Evolutionary conservation across 2,797 vertebrate genomes (phyloP).

Genomic region (Nyctalus aviator): DNA sequence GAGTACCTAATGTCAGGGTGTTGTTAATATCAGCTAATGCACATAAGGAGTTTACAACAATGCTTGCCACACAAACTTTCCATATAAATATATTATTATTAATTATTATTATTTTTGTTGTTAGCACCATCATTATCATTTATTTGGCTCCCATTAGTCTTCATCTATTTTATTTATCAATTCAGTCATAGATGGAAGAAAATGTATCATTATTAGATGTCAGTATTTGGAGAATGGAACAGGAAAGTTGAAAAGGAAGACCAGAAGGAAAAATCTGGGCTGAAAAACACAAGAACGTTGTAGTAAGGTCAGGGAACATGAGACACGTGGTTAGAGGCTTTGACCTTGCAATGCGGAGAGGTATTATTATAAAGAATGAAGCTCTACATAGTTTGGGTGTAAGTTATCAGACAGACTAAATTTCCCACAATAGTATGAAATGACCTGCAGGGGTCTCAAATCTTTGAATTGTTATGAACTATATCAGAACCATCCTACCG

Average conservation of each 20-base stretch:
- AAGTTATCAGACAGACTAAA: background rate
- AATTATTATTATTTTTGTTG: background rate
- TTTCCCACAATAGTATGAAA: background rate
- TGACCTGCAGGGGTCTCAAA: fast-evolving
- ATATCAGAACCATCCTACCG: background rate
- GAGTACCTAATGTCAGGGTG: background rate
- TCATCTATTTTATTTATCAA: background rate
- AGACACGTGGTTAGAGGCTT: background rate
- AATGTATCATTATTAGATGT: background rate
- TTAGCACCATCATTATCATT: background rate
- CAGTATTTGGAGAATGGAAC: background rate
- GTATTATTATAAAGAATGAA: fast-evolving
- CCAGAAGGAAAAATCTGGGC: background rate
- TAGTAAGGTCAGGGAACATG: background rate
- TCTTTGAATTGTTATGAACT: too few species aligned
- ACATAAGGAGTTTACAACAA: background rate
- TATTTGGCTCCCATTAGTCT: background rate
- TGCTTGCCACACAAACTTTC: background rate
- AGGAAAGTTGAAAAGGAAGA: background rate
- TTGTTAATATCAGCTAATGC: background rate
- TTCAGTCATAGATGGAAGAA: background rate
- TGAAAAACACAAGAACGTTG: background rate
- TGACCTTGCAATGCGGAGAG: background rate
- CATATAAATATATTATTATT: background rate
- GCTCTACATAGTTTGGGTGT: background rate